These are phyloP conservation scores for Zootoca vivipara DNA, from an alignment of 2,113 vertebrate species.

Conservation along the genomic window DNA sequence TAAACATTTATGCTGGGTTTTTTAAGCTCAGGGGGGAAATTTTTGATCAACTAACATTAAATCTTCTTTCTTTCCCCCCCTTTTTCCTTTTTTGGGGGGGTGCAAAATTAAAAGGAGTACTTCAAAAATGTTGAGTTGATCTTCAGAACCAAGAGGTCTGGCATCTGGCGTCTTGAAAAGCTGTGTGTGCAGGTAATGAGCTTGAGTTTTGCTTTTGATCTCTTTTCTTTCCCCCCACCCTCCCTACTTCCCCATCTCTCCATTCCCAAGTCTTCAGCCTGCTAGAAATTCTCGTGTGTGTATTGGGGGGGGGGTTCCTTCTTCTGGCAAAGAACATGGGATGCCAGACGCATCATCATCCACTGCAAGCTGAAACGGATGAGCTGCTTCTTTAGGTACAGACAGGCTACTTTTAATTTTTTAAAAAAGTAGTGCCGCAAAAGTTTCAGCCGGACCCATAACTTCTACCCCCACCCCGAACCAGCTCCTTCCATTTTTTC, in stretches of 20 bases:
- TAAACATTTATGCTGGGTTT: conserved; percentile 69
- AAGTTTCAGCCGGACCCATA: neutral
- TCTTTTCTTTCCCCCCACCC: neutral
- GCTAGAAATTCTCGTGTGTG: conserved; percentile 28
- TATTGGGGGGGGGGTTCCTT: conserved; percentile 20
- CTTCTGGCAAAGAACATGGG: conserved; percentile 60
- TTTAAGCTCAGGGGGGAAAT: conserved; percentile 59
- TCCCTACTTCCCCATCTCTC: neutral
- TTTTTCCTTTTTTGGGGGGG: neutral
- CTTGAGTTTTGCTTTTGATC: conserved; percentile 40
- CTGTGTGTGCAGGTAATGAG: conserved; percentile 65
- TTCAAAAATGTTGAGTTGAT: conserved; percentile 59
- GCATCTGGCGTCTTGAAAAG: conserved; percentile 63
- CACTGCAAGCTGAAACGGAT: neutral
- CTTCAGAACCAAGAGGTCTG: conserved; percentile 53
- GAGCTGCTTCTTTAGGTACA: neutral
- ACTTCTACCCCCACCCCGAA: conserved; percentile 12
- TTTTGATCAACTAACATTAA: conserved; percentile 65
- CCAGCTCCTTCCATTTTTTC: neutral
- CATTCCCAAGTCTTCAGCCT: conserved; percentile 46
- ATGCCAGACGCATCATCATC: conserved; percentile 46
- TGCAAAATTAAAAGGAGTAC: conserved; percentile 43
- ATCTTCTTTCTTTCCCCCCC: neutral
- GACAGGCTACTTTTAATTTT: neutral
- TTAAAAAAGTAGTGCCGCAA: neutral